These are phyloP conservation scores for Microctenopoma lineatum DNA, from an alignment of 2,797 vertebrate species.

Conservation along the genomic window DNA sequence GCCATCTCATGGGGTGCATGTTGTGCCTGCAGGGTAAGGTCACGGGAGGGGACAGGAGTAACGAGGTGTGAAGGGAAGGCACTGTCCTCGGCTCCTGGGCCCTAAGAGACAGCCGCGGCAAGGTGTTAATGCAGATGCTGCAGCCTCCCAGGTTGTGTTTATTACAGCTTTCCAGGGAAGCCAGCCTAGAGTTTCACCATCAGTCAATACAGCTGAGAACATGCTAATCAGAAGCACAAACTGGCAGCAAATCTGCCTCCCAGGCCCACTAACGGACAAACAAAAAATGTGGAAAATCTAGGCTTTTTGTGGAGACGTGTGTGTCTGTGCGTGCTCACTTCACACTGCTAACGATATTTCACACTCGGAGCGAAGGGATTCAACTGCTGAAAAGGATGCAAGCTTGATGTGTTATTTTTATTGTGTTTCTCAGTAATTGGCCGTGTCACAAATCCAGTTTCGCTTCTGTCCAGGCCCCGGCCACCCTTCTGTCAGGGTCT, in stretches of 20 bases:
- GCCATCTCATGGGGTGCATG: slow-evolving; percentile 60
- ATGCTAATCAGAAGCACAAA: slow-evolving; percentile 54
- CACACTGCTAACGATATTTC: slow-evolving; percentile 13
- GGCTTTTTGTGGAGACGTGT: neutral
- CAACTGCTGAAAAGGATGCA: slow-evolving; percentile 3
- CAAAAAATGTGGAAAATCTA: slow-evolving; percentile 18
- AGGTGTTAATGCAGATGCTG: slow-evolving; percentile 78
- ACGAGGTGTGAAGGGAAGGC: slow-evolving; percentile 82
- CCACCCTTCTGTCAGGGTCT: slow-evolving; percentile 12
- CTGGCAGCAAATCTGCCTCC: slow-evolving; percentile 43
- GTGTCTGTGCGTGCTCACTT: neutral
- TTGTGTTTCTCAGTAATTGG: slow-evolving; percentile 26
- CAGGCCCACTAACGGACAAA: slow-evolving; percentile 23
- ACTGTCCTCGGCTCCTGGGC: slow-evolving; percentile 68
- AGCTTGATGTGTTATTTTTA: slow-evolving; percentile 10
- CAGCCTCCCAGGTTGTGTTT: slow-evolving; percentile 66
- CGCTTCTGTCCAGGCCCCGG: slow-evolving; percentile 4
- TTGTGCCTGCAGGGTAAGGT: slow-evolving; percentile 76
- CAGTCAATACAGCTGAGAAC: slow-evolving; percentile 60
- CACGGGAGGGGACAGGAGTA: slow-evolving; percentile 72
- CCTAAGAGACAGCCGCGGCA: slow-evolving; percentile 64
- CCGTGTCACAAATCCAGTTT: slow-evolving; percentile 7
- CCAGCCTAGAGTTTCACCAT: slow-evolving; percentile 48
- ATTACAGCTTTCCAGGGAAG: slow-evolving; percentile 67
- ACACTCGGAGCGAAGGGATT: slow-evolving; percentile 7